A percentile compares a stretch with the other conserved stretches of the same genome.
Evolutionary conservation across 2,113 vertebrate species (phyloP).

Genomic region (Tricholaema leucomelas): DNA sequence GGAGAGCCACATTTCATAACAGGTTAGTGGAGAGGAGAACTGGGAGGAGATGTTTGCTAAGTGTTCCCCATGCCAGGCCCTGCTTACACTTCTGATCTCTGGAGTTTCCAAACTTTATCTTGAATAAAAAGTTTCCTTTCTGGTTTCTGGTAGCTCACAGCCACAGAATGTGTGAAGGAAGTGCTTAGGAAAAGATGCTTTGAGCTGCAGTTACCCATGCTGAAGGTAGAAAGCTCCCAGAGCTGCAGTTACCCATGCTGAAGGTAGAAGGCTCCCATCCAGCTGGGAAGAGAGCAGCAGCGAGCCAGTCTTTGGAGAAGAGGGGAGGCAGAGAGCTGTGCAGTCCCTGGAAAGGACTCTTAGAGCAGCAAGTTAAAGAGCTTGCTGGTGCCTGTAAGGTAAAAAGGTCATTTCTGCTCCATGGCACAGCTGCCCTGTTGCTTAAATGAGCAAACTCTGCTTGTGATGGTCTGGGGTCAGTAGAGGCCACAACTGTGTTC

Average conservation of each 20-base stretch:
- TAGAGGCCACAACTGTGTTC: background rate
- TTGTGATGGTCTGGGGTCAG: background rate
- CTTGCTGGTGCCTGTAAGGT: background rate
- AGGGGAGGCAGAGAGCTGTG: background rate
- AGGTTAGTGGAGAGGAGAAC: background rate
- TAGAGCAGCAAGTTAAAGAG: background rate
- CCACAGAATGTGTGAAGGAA: background rate
- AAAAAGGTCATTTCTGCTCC: background rate
- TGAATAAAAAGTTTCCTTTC: background rate
- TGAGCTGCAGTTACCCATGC: background rate
- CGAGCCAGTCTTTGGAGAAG: background rate
- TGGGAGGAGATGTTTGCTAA: background rate
- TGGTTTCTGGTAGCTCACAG: background rate
- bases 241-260: too few relatives aligned
- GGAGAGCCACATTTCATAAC: background rate
- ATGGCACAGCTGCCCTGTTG: background rate
- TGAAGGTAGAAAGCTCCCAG: background rate
- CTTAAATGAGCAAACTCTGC: background rate
- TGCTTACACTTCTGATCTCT: background rate
- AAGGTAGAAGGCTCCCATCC: background rate
- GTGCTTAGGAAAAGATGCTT: rapidly evolving
- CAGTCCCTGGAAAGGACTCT: background rate
- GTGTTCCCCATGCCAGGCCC: background rate
- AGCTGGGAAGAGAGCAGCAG: background rate
- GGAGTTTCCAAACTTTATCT: background rate